These are phyloP conservation scores for Aix galericulata DNA, from an alignment of 2,113 vertebrate genomes.

Conservation along the genomic window DNA sequence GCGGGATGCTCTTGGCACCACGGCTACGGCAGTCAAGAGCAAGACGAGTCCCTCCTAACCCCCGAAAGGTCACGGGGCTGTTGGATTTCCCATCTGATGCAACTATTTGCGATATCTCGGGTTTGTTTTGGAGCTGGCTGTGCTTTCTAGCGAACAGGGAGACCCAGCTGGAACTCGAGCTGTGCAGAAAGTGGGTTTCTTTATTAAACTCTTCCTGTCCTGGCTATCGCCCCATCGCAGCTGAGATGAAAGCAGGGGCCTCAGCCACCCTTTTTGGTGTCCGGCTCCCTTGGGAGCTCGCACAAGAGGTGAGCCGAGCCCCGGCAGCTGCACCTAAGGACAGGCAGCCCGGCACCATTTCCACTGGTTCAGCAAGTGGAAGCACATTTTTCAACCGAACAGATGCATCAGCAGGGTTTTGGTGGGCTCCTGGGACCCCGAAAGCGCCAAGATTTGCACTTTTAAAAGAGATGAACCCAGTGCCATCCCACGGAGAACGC, in stretches of 20 bases:
- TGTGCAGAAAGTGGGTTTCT: background rate
- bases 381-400: background rate
- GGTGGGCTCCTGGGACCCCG: background rate
- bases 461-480: accelerated
- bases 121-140: background rate
- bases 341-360: background rate
- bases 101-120: background rate
- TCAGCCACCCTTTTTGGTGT: background rate
- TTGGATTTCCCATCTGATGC: background rate
- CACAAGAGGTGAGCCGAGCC: background rate
- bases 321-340: background rate
- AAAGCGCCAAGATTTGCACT: background rate
- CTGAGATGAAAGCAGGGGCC: background rate
- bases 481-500: background rate
- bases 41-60: background rate
- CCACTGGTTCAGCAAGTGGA: background rate
- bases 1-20: background rate
- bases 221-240: background rate
- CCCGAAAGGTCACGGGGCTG: background rate
- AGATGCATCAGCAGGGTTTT: background rate
- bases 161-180: background rate
- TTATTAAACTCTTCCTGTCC: background rate
- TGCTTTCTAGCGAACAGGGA: background rate
- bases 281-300: background rate
- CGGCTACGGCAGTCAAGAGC: background rate